These are phyloP conservation scores for Diachasmimorpha longicaudata DNA, from an alignment of 1,140 invertebrate genomes.

Conservation along the genomic window DNA sequence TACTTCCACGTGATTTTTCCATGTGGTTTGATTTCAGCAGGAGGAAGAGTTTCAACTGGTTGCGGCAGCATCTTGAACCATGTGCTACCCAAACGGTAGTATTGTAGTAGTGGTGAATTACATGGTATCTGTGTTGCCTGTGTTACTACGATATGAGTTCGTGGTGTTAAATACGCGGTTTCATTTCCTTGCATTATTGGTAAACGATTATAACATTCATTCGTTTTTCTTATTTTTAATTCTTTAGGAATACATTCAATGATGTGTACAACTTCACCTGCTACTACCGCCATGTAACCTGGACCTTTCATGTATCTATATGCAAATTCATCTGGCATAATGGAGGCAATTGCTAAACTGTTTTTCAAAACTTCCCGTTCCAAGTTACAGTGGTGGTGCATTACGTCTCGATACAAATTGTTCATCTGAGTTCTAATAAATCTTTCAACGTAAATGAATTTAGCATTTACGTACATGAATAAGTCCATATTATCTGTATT, in stretches of 20 bases:
- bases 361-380: constrained; percentile 15
- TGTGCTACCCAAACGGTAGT: constrained; percentile 18
- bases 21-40: not conserved
- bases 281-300: constrained; percentile 21
- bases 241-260: constrained; percentile 25
- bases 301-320: constrained; percentile 10
- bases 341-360: not conserved
- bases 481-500: constrained; percentile 28
- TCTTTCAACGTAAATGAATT: constrained; percentile 35
- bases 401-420: constrained; percentile 20
- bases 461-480: constrained; percentile 25
- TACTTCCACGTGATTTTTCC: not conserved
- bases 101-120: constrained; percentile 13
- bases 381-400: constrained; percentile 16
- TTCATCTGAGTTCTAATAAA: constrained; percentile 21
- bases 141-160: constrained; percentile 16
- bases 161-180: constrained; percentile 11
- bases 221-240: not conserved
- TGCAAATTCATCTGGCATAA: constrained; percentile 27
- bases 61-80: constrained; percentile 19
- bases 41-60: constrained; percentile 2
- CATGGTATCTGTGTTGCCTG: not conserved
- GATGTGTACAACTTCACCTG: constrained; percentile 27
- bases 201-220: constrained; percentile 24
- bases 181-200: constrained; percentile 8